These are phyloP conservation scores for Cladorhizidae sp. DNA, from an alignment of 37 sponge, comb jelly and placozoan genomes.

Conservation along the genomic window DNA sequence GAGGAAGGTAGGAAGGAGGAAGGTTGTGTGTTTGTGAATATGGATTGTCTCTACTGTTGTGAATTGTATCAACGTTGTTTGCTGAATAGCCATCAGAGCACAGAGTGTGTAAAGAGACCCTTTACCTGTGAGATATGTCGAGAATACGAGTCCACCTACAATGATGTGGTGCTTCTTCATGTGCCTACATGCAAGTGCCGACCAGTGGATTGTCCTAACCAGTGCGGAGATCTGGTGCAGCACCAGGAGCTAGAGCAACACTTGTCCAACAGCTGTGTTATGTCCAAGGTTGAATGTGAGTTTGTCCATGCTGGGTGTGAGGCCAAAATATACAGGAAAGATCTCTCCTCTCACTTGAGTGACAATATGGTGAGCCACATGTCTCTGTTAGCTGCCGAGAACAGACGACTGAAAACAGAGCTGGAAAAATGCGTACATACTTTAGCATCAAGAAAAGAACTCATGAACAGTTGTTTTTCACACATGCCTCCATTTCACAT, in stretches of 20 bases:
- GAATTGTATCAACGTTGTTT: constrained; percentile 1
- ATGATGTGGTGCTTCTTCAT: constrained; percentile 16
- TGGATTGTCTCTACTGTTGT: constrained; percentile 15
- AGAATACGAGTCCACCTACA: constrained; percentile 7
- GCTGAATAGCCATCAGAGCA: not conserved
- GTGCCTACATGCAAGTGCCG: not conserved
- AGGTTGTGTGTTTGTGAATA: constrained; percentile 13
- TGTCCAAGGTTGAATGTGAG: constrained; percentile 9
- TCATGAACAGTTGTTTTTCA: too few relatives aligned
- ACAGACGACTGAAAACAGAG: not conserved
- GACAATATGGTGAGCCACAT: not conserved
- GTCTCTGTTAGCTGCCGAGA: constrained; percentile 1
- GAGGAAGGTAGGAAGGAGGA: not conserved
- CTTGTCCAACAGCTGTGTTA: constrained; percentile 9
- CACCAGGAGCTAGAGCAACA: constrained; percentile 13
- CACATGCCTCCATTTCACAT: too few relatives aligned
- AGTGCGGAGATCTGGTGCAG: constrained; percentile 9
- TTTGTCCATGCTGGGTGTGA: constrained; percentile 29
- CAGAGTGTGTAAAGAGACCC: constrained; percentile 7
- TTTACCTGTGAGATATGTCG: constrained; percentile 27
- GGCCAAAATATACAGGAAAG: constrained; percentile 14
- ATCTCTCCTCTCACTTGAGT: not conserved
- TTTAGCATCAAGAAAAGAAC: too few relatives aligned
- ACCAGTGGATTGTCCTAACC: constrained; percentile 32
- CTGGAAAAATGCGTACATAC: too few relatives aligned